Conservation (phyloP, 1,140 invertebrate genomes). For the Antheraea pernyi region DNA sequence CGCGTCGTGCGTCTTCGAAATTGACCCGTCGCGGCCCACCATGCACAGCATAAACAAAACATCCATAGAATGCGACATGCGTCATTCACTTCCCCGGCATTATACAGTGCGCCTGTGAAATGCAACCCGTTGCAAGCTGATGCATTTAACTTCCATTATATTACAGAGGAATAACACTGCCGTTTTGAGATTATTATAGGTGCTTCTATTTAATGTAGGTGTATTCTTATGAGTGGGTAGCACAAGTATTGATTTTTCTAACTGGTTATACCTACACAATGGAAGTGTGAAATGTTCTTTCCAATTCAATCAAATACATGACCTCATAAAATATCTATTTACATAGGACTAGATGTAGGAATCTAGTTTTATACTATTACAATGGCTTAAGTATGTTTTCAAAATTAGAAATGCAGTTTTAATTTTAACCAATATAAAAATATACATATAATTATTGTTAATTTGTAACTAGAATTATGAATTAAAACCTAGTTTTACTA, state of each 20-base stretch:
- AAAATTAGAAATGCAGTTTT: too few species aligned
- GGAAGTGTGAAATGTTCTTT: not conserved
- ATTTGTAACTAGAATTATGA: too few species aligned
- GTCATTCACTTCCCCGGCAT: conserved; percentile 29
- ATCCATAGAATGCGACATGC: conserved; percentile 57
- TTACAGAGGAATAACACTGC: not conserved
- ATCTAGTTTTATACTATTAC: too few species aligned
- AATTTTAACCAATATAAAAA: too few species aligned
- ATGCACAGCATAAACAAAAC: conserved; percentile 68
- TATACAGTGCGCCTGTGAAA: conserved; percentile 14
- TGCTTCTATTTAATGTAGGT: conserved; percentile 5
- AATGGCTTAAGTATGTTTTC: too few species aligned
- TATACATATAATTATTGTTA: too few species aligned
- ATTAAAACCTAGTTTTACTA: too few species aligned
- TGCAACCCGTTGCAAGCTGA: conserved; percentile 6
- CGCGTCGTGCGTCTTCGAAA: conserved; percentile 71
- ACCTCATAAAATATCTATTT: too few species aligned
- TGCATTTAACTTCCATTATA: conserved; percentile 5
- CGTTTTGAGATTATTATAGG: not conserved
- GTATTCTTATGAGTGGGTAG: conserved; percentile 33
- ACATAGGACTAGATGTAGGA: too few species aligned
- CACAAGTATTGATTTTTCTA: conserved; percentile 72
- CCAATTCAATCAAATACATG: too few species aligned
- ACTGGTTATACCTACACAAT: conserved; percentile 30
- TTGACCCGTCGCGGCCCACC: conserved; percentile 53